Base-by-base conservation (phyloP, 2,888 invertebrate genomes). In the Platycheirus rosarum region DNA sequence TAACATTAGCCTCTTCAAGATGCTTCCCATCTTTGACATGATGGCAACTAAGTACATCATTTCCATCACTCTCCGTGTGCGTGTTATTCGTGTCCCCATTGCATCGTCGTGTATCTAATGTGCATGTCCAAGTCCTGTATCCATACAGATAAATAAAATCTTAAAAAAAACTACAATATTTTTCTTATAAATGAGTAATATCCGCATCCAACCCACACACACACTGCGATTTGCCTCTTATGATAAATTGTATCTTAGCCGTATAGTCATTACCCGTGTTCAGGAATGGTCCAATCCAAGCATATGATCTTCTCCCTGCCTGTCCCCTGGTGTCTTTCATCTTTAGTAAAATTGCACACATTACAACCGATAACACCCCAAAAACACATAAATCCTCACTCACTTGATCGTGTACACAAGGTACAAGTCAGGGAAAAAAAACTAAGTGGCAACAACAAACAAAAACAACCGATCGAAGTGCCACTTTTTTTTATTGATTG, bases 341-440 rank as follows among this genome's bases (percentile, higher is more conserved):
- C 68, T 37, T 57, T 65, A 66, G 60, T 55, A 46, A 80, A 80
- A 80, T 80, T 75, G 80, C 70, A 80, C 80, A 75, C 80, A 75
- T 80, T 80, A 80, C 75, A 80, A 53, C 75, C 75, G 80, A 80
- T 80, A 80, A 80, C 80, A 80, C 80, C 80, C 80, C 80, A 80
- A 80, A 80, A 80, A 70, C 80, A 80, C 66, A 80, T 80, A 80
- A 80, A 80, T 80, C 80, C 70, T 70, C 80, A 70, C 63, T 75
- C 60, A 66, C 46, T 60, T 42, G 44, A 51, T 42, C 46, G 23
- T 46, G 14, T 37, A 55, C 40, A 29, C 13, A 8, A n/a, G 26
- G 32, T 37, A 46, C 16, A 53, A 29, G n/a, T n/a, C n/a, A n/a
- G n/a, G n/a, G n/a, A n/a, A n/a, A n/a, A n/a, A n/a, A n/a, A n/a